Evolutionary conservation across 2,113 vertebrate genomes (phyloP).

Genomic region (Centropus bengalensis): DNA sequence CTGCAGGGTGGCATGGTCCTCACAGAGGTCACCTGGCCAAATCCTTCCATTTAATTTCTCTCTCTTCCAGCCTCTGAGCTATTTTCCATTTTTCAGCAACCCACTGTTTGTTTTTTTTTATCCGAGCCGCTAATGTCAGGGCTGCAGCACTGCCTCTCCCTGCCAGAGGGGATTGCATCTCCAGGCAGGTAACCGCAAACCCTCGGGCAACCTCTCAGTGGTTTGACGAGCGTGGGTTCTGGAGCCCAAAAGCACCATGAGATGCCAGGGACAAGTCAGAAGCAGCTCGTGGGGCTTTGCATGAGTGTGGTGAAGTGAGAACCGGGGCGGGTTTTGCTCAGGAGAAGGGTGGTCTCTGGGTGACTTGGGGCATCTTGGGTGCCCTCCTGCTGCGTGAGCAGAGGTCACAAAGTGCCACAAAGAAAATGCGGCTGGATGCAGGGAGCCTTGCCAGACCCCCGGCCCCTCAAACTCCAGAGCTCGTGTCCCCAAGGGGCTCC

Average conservation of each 20-base stretch:
- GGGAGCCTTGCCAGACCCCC: fast-evolving
- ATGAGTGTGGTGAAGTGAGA: background rate
- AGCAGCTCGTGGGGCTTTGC: fast-evolving
- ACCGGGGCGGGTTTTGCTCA: background rate
- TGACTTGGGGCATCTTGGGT: background rate
- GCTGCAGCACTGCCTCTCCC: background rate
- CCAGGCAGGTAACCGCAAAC: background rate
- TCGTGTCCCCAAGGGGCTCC: background rate
- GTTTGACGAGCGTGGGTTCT: background rate
- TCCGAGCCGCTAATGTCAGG: background rate
- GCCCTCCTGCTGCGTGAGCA: background rate
- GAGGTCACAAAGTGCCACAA: background rate
- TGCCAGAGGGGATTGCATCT: background rate
- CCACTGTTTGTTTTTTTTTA: background rate
- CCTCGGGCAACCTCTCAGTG: background rate
- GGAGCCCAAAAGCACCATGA: background rate
- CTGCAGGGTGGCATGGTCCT: background rate
- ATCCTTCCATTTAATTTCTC: background rate
- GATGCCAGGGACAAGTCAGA: background rate
- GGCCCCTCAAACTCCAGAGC: background rate
- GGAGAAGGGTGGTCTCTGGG: background rate
- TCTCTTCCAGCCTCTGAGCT: background rate
- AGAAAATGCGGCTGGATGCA: background rate
- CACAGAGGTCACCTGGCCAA: background rate
- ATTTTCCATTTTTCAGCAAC: background rate